phyloP scores from a whole-genome alignment of 2,888 invertebrate species.

The Eristalis intricaria region DNA sequence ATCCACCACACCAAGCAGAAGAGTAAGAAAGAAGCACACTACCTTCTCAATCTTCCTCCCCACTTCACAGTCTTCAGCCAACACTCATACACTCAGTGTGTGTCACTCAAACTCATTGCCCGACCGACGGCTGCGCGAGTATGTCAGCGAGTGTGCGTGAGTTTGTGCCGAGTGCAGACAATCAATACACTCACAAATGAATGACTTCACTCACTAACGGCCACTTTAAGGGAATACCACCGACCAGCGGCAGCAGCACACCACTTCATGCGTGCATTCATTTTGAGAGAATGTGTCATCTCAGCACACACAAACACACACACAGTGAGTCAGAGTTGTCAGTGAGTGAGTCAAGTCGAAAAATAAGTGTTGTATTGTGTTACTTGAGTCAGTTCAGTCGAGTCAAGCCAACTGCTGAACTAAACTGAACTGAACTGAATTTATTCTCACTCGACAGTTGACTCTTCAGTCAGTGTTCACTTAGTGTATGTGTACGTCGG shows the following conservation, averaged over 20 bases:
- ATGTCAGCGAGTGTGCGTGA: not conserved
- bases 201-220: not conserved
- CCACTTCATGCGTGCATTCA: not conserved
- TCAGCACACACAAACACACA: no score
- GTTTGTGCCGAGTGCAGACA: not conserved
- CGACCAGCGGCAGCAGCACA: not conserved
- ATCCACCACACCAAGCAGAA: not conserved
- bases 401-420: not conserved
- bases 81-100: not conserved
- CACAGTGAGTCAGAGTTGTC: no score
- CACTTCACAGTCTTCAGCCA: not conserved
- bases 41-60: not conserved
- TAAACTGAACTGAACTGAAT: not conserved
- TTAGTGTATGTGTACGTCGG: constrained; percentile 52
- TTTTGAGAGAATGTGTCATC: no score
- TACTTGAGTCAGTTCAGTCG: not conserved
- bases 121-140: not conserved
- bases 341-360: no score
- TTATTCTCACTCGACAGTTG: not conserved
- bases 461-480: constrained; percentile 12
- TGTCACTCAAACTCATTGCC: not conserved
- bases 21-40: no score
- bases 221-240: not conserved
- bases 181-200: not conserved
- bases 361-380: not conserved